phyloP scores from a whole-genome alignment of 2,113 vertebrate species.

The Chloropsis hardwickii region DNA sequence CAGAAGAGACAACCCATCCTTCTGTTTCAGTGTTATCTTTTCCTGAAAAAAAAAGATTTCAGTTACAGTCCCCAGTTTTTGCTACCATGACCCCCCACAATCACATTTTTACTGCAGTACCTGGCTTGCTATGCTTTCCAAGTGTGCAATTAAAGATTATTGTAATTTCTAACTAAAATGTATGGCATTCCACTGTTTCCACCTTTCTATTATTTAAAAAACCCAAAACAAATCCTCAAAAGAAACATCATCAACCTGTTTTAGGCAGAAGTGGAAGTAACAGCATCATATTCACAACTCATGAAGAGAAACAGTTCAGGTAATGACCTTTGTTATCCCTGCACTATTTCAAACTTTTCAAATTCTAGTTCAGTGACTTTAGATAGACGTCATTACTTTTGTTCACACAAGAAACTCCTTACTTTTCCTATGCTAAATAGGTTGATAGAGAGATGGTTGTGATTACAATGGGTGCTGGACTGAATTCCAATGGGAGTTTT shows the following conservation, averaged over 20 bases:
- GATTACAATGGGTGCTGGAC: background rate
- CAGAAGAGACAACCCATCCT: constrained; percentile 98
- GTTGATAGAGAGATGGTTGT: background rate
- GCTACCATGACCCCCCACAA: background rate
- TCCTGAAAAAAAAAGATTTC: constrained; percentile 59
- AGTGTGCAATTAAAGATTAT: background rate
- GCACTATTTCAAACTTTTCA: background rate
- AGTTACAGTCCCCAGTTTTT: background rate
- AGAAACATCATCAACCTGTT: background rate
- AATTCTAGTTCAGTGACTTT: background rate
- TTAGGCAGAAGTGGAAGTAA: background rate
- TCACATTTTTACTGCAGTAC: background rate
- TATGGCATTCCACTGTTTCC: background rate
- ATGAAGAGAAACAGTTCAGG: background rate
- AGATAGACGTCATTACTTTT: background rate
- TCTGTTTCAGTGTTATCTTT: constrained; percentile 85
- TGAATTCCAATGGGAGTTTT: background rate
- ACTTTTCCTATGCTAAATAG: background rate
- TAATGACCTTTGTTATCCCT: background rate
- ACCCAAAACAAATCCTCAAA: background rate
- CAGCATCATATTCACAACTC: background rate
- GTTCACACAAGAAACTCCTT: background rate
- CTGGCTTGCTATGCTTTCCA: background rate
- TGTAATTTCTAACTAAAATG: background rate
- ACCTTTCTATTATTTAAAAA: background rate